Evolutionary conservation across 2,113 vertebrate genomes (phyloP).

Genomic region (Chaetorhynchus papuensis): DNA sequence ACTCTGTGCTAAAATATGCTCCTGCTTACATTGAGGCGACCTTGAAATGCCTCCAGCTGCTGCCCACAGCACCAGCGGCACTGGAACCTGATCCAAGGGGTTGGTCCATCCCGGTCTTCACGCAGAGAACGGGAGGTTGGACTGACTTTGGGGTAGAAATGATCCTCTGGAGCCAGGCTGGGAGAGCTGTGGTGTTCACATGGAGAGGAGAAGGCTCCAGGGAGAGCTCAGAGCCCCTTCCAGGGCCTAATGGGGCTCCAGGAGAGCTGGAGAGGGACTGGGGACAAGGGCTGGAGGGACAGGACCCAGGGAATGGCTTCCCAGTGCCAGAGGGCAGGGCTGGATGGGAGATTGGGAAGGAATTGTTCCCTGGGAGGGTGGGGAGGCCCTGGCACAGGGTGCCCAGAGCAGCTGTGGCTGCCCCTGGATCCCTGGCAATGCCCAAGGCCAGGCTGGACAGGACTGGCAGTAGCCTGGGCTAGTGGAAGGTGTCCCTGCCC

Average conservation of each 20-base stretch:
- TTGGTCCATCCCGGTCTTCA: background rate
- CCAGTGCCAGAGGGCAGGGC: background rate
- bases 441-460: rapidly evolving
- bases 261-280: background rate
- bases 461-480: rapidly evolving
- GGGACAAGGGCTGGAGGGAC: background rate
- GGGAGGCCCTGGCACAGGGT: background rate
- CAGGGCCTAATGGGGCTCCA: background rate
- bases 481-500: rapidly evolving
- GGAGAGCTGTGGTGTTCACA: background rate
- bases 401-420: background rate
- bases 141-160: background rate
- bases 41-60: background rate
- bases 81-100: rapidly evolving
- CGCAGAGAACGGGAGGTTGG: rapidly evolving
- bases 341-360: background rate
- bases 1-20: conserved; percentile 8
- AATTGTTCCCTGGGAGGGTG: rapidly evolving
- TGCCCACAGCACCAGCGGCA: rapidly evolving
- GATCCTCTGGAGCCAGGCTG: background rate
- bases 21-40: background rate
- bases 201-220: background rate
- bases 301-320: background rate
- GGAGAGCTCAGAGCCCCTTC: background rate
- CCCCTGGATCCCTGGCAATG: background rate